Evolutionary conservation across 2,113 vertebrate species (phyloP).

Genomic region (Pterocles gutturalis): DNA sequence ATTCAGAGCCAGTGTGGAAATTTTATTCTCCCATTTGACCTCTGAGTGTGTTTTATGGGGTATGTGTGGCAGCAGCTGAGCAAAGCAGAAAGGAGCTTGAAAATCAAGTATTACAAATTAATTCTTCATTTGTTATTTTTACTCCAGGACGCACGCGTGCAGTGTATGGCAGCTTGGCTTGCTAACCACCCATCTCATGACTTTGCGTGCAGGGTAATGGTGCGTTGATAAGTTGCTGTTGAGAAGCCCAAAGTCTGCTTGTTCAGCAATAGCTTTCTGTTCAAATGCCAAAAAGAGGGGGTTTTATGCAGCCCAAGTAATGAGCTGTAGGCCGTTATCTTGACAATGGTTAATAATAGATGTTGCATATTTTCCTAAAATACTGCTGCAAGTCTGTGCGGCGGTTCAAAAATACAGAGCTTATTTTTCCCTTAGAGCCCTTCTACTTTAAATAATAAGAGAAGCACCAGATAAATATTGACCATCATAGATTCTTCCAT

Average conservation of each 20-base stretch:
- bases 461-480: neutral
- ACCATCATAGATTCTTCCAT: neutral
- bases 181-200: neutral
- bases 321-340: slow-evolving; percentile 42
- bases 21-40: neutral
- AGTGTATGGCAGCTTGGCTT: neutral
- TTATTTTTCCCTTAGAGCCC: slow-evolving; percentile 12
- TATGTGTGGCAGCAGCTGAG: slow-evolving; percentile 29
- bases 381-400: slow-evolving; percentile 17
- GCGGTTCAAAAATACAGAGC: slow-evolving; percentile 39
- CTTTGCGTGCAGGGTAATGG: neutral
- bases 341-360: slow-evolving; percentile 64
- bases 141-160: fast-evolving
- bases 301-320: slow-evolving; percentile 43
- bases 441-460: slow-evolving; percentile 9
- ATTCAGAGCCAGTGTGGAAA: neutral
- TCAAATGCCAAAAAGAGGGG: slow-evolving; percentile 23
- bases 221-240: neutral
- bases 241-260: slow-evolving; percentile 11
- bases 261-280: slow-evolving; percentile 16
- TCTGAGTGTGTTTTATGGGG: neutral
- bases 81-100: slow-evolving; percentile 46
- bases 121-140: neutral
- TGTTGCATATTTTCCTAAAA: slow-evolving; percentile 31
- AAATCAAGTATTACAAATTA: slow-evolving; percentile 2